Conservation (phyloP, 37 sponge, comb jelly and placozoan genomes). For the Haliclona indistincta region DNA sequence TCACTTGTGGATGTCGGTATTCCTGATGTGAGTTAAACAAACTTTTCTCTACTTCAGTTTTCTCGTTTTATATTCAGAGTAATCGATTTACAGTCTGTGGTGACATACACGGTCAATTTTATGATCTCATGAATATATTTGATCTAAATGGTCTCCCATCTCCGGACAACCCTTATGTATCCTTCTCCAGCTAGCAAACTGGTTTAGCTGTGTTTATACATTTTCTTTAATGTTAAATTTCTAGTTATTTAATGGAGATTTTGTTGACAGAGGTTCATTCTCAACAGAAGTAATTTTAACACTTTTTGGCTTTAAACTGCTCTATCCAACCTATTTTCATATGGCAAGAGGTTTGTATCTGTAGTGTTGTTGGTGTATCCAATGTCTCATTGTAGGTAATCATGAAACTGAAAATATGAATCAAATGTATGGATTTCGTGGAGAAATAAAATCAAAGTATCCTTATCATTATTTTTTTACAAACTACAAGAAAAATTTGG, state of each 20-base stretch:
- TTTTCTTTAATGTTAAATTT: conserved; percentile 9
- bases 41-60: background rate
- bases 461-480: no score
- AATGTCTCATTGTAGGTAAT: conserved; percentile 69
- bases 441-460: conserved; percentile 93
- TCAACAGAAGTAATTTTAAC: conserved; percentile 93
- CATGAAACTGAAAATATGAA: conserved; percentile 95
- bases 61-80: conserved; percentile 25
- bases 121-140: conserved; percentile 97
- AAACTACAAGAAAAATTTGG: background rate
- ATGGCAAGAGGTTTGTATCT: conserved; percentile 81
- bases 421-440: conserved; percentile 98
- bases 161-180: conserved; percentile 92
- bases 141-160: conserved; percentile 93
- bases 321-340: conserved; percentile 90
- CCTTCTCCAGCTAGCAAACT: conserved; percentile 1
- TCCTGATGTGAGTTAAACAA: conserved; percentile 48
- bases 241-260: conserved; percentile 98
- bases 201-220: background rate
- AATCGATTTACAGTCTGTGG: conserved; percentile 96
- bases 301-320: conserved; percentile 91
- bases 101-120: conserved; percentile 98
- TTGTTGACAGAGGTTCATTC: conserved; percentile 98
- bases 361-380: background rate
- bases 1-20: conserved; percentile 79